Conservation (phyloP, 2,888 invertebrate genomes). For the Coecobrya sp. region DNA sequence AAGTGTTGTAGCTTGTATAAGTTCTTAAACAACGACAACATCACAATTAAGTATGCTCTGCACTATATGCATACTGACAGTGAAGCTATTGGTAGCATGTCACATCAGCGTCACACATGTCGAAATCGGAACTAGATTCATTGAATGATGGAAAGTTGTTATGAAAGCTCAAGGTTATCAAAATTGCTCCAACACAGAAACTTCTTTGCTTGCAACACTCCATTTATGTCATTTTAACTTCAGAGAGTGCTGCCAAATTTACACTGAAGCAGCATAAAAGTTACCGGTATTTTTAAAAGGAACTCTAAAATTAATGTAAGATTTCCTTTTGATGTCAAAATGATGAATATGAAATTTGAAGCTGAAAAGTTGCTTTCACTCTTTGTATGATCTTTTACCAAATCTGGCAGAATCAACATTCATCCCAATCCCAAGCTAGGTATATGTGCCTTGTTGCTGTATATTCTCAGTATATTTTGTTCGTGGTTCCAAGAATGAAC, state of each 20-base stretch:
- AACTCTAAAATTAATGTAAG: conserved; percentile 36
- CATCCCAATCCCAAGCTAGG: too few species aligned
- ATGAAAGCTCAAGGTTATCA: conserved; percentile 1
- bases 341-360: conserved; percentile 53
- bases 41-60: not conserved
- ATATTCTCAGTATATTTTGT: not conserved
- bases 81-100: not conserved
- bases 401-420: not conserved
- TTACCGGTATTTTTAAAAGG: conserved; percentile 23
- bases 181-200: not conserved
- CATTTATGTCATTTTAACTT: conserved; percentile 21
- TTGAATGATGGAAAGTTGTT: not conserved
- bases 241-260: conserved; percentile 1
- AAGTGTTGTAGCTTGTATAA: too few species aligned
- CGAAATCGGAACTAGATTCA: not conserved
- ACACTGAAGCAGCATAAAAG: not conserved
- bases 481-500: too few species aligned
- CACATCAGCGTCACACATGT: not conserved
- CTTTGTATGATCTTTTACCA: not conserved
- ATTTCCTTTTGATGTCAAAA: conserved; percentile 66
- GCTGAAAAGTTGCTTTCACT: conserved; percentile 29
- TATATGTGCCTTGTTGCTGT: not conserved
- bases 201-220: not conserved
- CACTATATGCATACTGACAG: not conserved
- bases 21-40: too few species aligned